Evolutionary conservation across 2,888 invertebrate genomes (phyloP), one percentile per base, ranked within the genome.

Genomic region (Crioceris asparagi): DNA sequence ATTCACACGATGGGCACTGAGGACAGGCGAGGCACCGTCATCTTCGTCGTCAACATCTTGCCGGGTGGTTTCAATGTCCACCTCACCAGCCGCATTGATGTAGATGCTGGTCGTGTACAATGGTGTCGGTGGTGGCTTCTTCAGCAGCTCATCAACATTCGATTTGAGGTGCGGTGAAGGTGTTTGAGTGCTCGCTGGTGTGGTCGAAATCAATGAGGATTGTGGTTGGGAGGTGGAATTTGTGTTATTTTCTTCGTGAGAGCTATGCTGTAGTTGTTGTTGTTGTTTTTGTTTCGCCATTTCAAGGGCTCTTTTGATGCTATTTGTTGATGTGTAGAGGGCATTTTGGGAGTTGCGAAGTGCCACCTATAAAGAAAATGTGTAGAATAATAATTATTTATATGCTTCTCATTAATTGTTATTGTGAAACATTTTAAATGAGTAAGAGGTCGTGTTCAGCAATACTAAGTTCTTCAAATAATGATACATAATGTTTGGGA

Each of bases 81-180:
- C 53, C 35, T 59, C 52, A 4, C 58, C 60, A 2, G 56, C 46
- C 1, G 63, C 55, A 49, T 63, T 64, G 16, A 65, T 64, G 45
- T 62, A 64, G 33, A 64, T 62, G 43, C 62, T 64, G 7, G 64
- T 64, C n/a, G 60, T 64, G 41, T 62, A 64, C n/a, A 16, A 4
- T 11, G 16, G 15, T 6, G 36, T 19, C 3, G 38, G 41, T 17
- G n/a, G 16, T 8, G 21, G n/a, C 14, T 23, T 14, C 11, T 23
- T 39, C 11, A 25, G 21, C 23, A 18, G 32, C 32, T 27, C 42
- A 26, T 31, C 36, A 21, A 26, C 17, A 3, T 32, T 36, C 3
- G 38, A 31, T 3, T 12, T n/a, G 7, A 15, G 6, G 27, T 27
- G 14, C 21, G 21, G 10, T 27, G 4, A 6, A 27, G 27, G 12